Conservation (phyloP, 2,797 vertebrate genomes). For the Bradypus variegatus region DNA sequence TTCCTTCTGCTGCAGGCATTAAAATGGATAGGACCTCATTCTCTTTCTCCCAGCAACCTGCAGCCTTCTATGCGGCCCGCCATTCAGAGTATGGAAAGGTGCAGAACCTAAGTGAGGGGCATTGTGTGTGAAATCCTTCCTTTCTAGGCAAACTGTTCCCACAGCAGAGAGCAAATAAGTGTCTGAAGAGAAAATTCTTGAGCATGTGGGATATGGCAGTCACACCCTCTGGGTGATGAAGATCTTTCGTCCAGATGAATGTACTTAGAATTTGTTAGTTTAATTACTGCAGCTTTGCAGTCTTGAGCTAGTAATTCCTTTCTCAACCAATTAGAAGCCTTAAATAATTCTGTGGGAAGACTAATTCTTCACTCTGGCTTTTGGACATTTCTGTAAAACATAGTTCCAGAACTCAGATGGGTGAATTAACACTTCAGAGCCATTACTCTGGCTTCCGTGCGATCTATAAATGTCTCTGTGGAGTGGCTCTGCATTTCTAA, state of each 20-base stretch:
- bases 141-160: background rate
- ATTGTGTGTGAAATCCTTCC: background rate
- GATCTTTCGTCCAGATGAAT: conserved; percentile 53
- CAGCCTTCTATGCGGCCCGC: background rate
- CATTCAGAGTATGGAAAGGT: conserved; percentile 25
- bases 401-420: conserved; percentile 57
- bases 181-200: background rate
- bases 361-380: conserved; percentile 50
- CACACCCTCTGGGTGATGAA: conserved; percentile 33
- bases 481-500: conserved; percentile 47
- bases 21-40: background rate
- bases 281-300: conserved; percentile 59
- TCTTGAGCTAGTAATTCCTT: conserved; percentile 56
- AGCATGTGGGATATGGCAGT: background rate
- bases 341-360: conserved; percentile 63
- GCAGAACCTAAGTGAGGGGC: background rate
- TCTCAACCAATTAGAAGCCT: conserved; percentile 62
- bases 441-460: background rate
- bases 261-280: conserved; percentile 62
- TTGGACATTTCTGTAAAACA: conserved; percentile 52
- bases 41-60: background rate
- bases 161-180: background rate
- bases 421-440: conserved; percentile 7
- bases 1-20: conserved; percentile 30
- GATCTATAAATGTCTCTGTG: conserved; percentile 39